Conservation (phyloP, 1,140 invertebrate genomes). For the Leptopilina clavipes region DNA sequence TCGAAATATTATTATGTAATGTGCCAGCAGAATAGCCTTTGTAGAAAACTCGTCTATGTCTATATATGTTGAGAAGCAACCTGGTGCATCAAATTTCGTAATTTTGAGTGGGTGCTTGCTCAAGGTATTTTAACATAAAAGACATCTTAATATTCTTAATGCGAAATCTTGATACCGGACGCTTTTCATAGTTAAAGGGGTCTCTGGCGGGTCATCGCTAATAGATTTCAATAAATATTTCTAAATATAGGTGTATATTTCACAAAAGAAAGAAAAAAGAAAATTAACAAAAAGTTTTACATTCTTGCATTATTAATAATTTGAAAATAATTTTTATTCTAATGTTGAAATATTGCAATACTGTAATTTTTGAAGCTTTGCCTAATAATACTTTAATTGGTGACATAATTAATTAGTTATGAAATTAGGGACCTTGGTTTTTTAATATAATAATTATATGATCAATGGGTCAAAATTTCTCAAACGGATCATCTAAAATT, state of each 20-base stretch:
- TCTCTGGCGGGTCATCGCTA: background rate
- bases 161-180: slow-evolving; percentile 4
- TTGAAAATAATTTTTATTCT: too few relatives aligned
- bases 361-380: too few relatives aligned
- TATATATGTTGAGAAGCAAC: background rate
- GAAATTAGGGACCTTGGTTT: too few relatives aligned
- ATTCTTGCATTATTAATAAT: too few relatives aligned
- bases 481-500: too few relatives aligned
- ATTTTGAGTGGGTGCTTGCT: slow-evolving; percentile 4
- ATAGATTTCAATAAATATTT: background rate
- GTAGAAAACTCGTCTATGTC: background rate
- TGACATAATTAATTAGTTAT: too few relatives aligned
- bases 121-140: slow-evolving; percentile 5
- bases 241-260: background rate
- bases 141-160: slow-evolving; percentile 3
- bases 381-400: too few relatives aligned
- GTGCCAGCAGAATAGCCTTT: background rate
- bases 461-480: too few relatives aligned
- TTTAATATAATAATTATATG: too few relatives aligned
- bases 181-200: background rate
- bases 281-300: background rate
- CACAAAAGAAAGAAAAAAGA: background rate
- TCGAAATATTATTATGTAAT: background rate
- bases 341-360: too few relatives aligned
- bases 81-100: background rate